These are phyloP conservation scores for Crotalus helleri DNA, from an alignment of 2,113 vertebrate species.

Conservation along the genomic window DNA sequence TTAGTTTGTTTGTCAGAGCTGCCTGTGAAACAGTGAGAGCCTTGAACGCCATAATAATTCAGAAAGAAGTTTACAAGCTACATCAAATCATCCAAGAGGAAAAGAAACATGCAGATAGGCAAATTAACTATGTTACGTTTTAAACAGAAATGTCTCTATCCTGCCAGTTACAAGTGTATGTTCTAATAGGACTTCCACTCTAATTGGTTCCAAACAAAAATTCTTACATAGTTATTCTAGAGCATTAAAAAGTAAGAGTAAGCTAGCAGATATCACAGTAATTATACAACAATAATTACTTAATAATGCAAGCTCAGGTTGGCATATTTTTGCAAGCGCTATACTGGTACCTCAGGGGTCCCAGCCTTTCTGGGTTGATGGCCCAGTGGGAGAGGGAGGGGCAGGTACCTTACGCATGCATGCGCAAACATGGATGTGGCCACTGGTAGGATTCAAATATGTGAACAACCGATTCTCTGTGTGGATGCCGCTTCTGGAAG, in stretches of 20 bases:
- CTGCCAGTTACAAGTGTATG: background rate
- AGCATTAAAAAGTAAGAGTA: background rate
- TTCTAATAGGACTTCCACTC: background rate
- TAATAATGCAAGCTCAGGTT: background rate
- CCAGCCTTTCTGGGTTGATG: too few relatives aligned
- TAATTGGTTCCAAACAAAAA: background rate
- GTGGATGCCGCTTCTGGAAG: too few relatives aligned
- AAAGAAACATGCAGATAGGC: slow-evolving; percentile 28
- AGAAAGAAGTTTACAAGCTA: slow-evolving; percentile 41
- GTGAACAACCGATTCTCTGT: too few relatives aligned
- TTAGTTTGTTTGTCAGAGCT: slow-evolving; percentile 24
- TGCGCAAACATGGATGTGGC: too few relatives aligned
- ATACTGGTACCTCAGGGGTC: background rate
- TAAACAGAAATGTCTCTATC: slow-evolving; percentile 10
- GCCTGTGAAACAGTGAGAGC: slow-evolving; percentile 34
- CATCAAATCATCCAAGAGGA: slow-evolving; percentile 45
- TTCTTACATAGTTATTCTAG: background rate
- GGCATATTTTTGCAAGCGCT: background rate
- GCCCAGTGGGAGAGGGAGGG: too few relatives aligned
- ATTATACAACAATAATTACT: background rate
- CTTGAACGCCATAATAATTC: slow-evolving; percentile 32
- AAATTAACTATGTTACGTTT: slow-evolving; percentile 33
- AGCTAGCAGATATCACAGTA: background rate
- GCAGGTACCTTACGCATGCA: too few relatives aligned
- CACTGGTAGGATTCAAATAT: too few relatives aligned